Evolutionary conservation across 2,888 invertebrate genomes (phyloP), one percentile per base, ranked within the genome.

Genomic region (Crocallis elinguaria): DNA sequence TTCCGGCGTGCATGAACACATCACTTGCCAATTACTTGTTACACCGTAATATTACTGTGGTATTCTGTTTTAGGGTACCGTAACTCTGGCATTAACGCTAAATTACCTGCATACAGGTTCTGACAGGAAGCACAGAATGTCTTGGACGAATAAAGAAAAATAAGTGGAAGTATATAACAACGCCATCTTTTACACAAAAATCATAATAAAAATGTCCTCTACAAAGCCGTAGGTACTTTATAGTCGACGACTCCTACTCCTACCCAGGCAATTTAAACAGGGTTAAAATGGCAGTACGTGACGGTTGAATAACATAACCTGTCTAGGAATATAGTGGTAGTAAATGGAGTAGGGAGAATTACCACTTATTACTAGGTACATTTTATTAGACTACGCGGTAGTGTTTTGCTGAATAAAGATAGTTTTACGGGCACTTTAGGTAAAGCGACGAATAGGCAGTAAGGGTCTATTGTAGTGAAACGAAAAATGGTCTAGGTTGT

Each of bases 1-100:
- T 51, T 59, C 52, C 62, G 52, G 54, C 50, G 56, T 56, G 51
- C 60, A 60, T 54, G 48, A 53, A 56, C 62, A 51, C 48, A 48
- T 54, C 60, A 54, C 53, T 63, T 58, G 51, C 46, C 46, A 37
- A 56, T 60, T 56, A 54, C 49, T 56, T 56, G 58, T 56, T 36
- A 49, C 48, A 61, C 32, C 42, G 39, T 49, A 54, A 56, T 50
- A 41, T 56, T 46, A 48, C 36, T 12, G 23, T 36, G 46, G 49
- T 54, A 54, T 59, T 51, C 43, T 44, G 54, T 55, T 55, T 46
- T 27, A 42, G 21, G 46, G 41, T 25, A 41, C 41, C 36, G 30
- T 36, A 51, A 17, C 12, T 23, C 21, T 5, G 35, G 41, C 14
- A 27, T 29, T 16, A 33, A 17, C 27, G 19, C 16, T 29, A 38